Percentiles rank a stretch among this genome's conserved stretches.
phyloP scores from a whole-genome alignment of 2,113 vertebrate species.

The Gadus macrocephalus region DNA sequence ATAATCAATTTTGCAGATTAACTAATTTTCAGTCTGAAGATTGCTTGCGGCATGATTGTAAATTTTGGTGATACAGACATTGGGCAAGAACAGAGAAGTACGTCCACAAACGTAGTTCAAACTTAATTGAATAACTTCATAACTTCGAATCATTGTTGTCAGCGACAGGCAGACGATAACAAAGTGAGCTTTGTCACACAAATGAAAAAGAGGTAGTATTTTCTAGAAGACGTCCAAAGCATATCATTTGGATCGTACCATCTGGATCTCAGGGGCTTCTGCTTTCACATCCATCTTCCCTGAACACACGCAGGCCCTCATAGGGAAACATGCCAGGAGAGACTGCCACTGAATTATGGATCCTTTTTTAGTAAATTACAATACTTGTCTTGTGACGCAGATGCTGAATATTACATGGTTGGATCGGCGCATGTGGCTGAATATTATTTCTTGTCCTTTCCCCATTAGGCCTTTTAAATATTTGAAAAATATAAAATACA shows the following conservation, averaged over 20 bases:
- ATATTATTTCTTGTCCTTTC: slow-evolving; percentile 18
- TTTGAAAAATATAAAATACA: background rate
- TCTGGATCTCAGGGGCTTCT: slow-evolving; percentile 71
- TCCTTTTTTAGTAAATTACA: slow-evolving; percentile 65
- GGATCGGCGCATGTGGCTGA: slow-evolving; percentile 41
- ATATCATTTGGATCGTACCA: slow-evolving; percentile 74
- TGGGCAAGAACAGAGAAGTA: too few species aligned
- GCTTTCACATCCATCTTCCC: slow-evolving; percentile 68
- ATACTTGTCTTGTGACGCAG: slow-evolving; percentile 56
- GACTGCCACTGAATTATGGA: slow-evolving; percentile 71
- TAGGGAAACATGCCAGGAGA: slow-evolving; percentile 51
- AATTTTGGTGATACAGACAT: too few species aligned
- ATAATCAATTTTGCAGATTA: too few species aligned
- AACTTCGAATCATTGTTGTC: slow-evolving; percentile 50
- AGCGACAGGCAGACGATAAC: slow-evolving; percentile 53
- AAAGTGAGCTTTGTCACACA: slow-evolving; percentile 44
- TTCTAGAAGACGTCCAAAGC: slow-evolving; percentile 69
- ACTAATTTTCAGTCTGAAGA: too few species aligned
- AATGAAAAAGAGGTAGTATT: slow-evolving; percentile 59
- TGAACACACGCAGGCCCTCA: slow-evolving; percentile 50
- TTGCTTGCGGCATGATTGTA: too few species aligned
- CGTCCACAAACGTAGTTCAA: too few species aligned
- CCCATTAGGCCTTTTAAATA: slow-evolving; percentile 1
- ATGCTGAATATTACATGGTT: slow-evolving; percentile 42
- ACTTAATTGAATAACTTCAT: slow-evolving; percentile 4